Evolutionary conservation across 2,888 invertebrate species (phyloP).

Genomic region (Pegoplata infirma): DNA sequence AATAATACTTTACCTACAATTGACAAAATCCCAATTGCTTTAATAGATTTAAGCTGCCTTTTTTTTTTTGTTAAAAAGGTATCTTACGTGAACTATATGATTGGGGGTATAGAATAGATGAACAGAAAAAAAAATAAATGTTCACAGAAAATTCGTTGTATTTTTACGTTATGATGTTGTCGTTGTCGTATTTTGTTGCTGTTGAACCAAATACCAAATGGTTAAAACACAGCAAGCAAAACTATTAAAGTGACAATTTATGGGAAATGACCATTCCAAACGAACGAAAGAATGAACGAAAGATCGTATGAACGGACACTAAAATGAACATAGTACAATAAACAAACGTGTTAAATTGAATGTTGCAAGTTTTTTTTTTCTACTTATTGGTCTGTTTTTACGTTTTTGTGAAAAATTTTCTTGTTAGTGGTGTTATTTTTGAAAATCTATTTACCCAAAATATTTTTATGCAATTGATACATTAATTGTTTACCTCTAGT

Average conservation of each 20-base stretch:
- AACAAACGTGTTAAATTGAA: slow-evolving; percentile 19
- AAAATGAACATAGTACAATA: no score
- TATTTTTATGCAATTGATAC: slow-evolving; percentile 35
- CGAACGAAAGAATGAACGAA: neutral
- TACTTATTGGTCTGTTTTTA: no score
- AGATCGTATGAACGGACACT: no score
- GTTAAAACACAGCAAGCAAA: slow-evolving; percentile 24
- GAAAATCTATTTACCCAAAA: slow-evolving; percentile 34
- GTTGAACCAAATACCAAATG: slow-evolving; percentile 37
- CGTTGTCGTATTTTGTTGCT: slow-evolving; percentile 4
- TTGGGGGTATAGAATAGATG: slow-evolving; percentile 20
- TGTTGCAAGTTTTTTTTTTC: neutral
- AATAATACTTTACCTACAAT: neutral
- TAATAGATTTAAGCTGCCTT: slow-evolving; percentile 33
- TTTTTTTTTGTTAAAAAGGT: neutral
- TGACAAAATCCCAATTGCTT: slow-evolving; percentile 24
- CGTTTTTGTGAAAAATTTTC: no score
- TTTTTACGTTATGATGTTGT: neutral
- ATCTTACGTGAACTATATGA: no score
- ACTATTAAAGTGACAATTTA: slow-evolving; percentile 53
- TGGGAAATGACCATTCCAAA: slow-evolving; percentile 19
- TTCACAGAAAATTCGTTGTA: slow-evolving; percentile 42
- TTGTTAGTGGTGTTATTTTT: neutral
- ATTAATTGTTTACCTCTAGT: slow-evolving; percentile 41
- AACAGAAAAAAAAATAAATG: slow-evolving; percentile 43